These are phyloP conservation scores for Fissipunctia ypsillon DNA, from an alignment of 2,888 invertebrate species.

Conservation along the genomic window DNA sequence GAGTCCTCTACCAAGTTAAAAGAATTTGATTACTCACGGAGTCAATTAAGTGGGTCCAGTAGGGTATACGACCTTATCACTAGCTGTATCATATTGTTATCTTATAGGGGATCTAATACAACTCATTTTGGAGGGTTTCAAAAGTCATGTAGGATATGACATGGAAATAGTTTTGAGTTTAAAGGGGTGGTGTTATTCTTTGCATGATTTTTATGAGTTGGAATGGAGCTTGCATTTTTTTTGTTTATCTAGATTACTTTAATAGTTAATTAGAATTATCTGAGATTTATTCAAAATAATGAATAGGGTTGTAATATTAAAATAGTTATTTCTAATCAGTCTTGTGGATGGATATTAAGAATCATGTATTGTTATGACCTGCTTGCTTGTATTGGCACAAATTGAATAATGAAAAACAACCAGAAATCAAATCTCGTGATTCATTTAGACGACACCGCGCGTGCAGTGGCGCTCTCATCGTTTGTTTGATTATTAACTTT, in stretches of 20 bases:
- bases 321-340: not conserved
- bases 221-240: slow-evolving; percentile 7
- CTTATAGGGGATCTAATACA: slow-evolving; percentile 68
- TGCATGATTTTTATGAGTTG: not conserved
- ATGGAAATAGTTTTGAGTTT: slow-evolving; percentile 22
- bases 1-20: slow-evolving; percentile 62
- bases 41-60: slow-evolving; percentile 71
- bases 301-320: not conserved
- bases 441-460: no score
- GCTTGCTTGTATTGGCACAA: no score
- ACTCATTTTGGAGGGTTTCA: slow-evolving; percentile 66
- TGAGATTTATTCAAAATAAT: not conserved
- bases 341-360: no score
- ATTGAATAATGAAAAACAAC: no score
- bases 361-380: no score
- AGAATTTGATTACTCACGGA: slow-evolving; percentile 79
- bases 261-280: not conserved
- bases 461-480: no score
- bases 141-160: slow-evolving; percentile 38
- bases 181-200: slow-evolving; percentile 13
- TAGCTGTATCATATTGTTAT: slow-evolving; percentile 70
- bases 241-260: not conserved
- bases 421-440: no score
- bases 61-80: slow-evolving; percentile 65
- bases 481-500: no score